phyloP scores from a whole-genome alignment of 2,113 vertebrate species.

The Lepus timidus region DNA sequence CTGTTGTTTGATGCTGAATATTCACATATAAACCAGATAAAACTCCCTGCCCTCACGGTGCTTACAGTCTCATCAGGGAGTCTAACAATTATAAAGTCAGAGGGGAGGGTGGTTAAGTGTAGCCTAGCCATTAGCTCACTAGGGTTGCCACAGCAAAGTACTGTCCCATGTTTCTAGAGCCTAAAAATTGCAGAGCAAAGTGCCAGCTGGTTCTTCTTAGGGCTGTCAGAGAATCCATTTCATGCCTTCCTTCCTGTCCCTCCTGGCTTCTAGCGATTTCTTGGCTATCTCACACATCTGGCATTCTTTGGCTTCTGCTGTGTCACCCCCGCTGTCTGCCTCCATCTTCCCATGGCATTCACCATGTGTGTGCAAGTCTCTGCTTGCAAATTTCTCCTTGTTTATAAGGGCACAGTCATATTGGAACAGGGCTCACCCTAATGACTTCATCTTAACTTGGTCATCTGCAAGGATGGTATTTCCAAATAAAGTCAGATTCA shows the following conservation, averaged over 20 bases:
- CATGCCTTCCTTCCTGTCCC: neutral
- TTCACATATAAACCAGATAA: constrained; percentile 2
- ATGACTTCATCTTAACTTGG: neutral
- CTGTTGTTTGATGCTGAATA: neutral
- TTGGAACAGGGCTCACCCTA: neutral
- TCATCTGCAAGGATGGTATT: too few relatives aligned
- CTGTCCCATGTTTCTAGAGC: neutral
- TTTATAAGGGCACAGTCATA: neutral
- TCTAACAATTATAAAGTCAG: neutral
- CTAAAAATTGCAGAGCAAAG: neutral
- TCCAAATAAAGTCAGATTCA: neutral
- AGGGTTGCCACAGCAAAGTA: neutral
- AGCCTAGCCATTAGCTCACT: neutral
- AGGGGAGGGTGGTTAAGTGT: neutral
- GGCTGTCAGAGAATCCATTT: neutral
- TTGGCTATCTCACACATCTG: neutral
- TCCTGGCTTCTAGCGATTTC: neutral
- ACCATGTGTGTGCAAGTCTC: neutral
- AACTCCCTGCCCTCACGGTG: neutral
- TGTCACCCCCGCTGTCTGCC: neutral
- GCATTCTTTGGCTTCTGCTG: neutral
- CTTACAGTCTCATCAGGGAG: neutral
- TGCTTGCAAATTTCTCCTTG: neutral
- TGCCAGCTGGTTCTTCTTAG: neutral
- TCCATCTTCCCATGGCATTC: neutral